phyloP scores from a whole-genome alignment of 2,888 invertebrate genomes.

The Calephelis perditalis region DNA sequence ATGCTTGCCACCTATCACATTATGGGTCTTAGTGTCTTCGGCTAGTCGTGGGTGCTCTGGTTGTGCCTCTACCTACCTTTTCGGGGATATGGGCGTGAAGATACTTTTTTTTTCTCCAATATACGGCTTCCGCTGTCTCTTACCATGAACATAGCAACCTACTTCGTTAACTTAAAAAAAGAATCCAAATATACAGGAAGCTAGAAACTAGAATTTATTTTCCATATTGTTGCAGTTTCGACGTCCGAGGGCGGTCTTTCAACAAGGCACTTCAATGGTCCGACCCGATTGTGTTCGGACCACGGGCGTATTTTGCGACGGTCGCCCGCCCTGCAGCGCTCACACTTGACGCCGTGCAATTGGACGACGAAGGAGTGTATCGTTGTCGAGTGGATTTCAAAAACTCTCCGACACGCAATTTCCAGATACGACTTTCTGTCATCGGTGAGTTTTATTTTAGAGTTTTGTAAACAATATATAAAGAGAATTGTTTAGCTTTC shows the following conservation, averaged over 20 bases:
- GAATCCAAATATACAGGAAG: not conserved
- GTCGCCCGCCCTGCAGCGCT: conserved; percentile 89
- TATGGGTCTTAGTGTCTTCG: no score
- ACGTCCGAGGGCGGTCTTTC: conserved; percentile 89
- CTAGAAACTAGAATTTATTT: conserved; percentile 2
- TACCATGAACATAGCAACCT: no score
- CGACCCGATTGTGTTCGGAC: conserved; percentile 89
- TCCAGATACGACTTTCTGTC: conserved; percentile 92
- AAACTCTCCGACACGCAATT: conserved; percentile 92
- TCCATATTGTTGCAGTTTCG: conserved; percentile 81
- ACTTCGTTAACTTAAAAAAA: no score
- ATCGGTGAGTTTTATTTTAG: conserved; percentile 83
- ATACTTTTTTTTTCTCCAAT: no score
- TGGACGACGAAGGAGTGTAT: conserved; percentile 92
- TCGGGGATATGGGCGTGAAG: no score
- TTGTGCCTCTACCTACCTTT: no score
- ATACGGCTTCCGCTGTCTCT: no score
- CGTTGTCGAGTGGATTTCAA: conserved; percentile 94
- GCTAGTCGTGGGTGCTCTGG: no score
- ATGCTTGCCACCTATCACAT: no score
- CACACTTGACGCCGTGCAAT: conserved; percentile 89
- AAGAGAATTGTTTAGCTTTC: no score
- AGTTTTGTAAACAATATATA: no score
- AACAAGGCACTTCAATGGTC: conserved; percentile 91
- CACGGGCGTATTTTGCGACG: conserved; percentile 90